Evolutionary conservation across 1,140 invertebrate genomes (phyloP).

Genomic region (Propsilocerus akamusi): DNA sequence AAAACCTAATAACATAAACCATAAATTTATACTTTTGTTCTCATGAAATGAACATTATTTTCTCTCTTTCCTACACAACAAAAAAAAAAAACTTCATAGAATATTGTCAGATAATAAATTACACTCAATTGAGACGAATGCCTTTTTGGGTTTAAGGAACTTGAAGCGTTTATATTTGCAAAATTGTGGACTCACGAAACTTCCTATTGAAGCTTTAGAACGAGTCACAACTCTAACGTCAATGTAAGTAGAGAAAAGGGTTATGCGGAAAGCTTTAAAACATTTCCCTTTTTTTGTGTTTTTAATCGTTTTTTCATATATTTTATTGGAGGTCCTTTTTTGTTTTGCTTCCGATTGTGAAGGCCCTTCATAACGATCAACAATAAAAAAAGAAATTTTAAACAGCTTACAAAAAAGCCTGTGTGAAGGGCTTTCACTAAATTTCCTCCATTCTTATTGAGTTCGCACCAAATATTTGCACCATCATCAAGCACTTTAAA

Average conservation of each 20-base stretch:
- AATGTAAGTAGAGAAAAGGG: conserved; percentile 34
- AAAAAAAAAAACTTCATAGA: conserved; percentile 23
- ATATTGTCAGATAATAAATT: conserved; percentile 35
- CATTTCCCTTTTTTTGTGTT: no score
- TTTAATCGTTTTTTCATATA: no score
- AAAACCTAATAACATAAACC: neutral
- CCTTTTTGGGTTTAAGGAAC: conserved; percentile 28
- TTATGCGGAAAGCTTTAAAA: no score
- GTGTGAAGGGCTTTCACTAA: no score
- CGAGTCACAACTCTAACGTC: conserved; percentile 28
- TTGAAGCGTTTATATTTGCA: conserved; percentile 34
- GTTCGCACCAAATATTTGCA: neutral
- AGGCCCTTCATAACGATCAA: no score
- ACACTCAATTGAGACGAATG: conserved; percentile 28
- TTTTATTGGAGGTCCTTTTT: no score
- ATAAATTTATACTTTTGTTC: neutral
- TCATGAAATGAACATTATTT: conserved; percentile 18
- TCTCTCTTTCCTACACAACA: conserved; percentile 8
- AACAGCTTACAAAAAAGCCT: no score
- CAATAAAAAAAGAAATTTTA: neutral
- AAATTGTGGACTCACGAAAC: conserved; percentile 29
- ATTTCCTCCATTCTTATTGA: neutral
- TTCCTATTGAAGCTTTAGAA: conserved; percentile 28
- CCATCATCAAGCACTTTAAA: conserved; percentile 1
- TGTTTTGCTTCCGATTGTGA: no score